Conservation (phyloP, 1,140 invertebrate species). For the Hypothenemus hampei region DNA sequence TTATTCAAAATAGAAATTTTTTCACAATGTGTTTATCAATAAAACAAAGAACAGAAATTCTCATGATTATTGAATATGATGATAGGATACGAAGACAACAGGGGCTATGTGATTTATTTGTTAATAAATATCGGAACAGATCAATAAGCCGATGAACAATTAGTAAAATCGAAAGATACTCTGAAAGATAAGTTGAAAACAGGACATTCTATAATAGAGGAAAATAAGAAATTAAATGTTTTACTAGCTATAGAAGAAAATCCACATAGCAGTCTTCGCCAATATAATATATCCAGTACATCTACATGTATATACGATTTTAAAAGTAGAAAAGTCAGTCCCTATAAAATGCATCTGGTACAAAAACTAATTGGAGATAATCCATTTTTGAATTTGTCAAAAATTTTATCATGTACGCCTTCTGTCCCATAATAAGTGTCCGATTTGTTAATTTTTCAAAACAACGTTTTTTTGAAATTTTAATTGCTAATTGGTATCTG, state of each 20-base stretch:
- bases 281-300: not conserved
- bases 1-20: too few relatives aligned
- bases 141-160: not conserved
- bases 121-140: constrained; percentile 5
- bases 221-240: constrained; percentile 2
- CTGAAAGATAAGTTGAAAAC: not conserved
- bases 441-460: constrained; percentile 16
- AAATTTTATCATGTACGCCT: constrained; percentile 4
- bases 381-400: constrained; percentile 4
- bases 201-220: not conserved
- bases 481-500: constrained; percentile 1
- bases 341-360: not conserved
- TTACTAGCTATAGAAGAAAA: constrained; percentile 11
- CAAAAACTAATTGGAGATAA: constrained; percentile 2
- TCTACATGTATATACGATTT: not conserved
- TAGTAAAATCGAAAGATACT: not conserved
- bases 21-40: too few relatives aligned
- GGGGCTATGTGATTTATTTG: constrained; percentile 6
- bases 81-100: constrained; percentile 6
- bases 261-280: not conserved
- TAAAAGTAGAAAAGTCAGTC: too few relatives aligned
- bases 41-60: constrained; percentile 3
- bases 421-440: constrained; percentile 15
- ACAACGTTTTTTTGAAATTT: too few relatives aligned
- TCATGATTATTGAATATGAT: constrained; percentile 11